phyloP scores from a whole-genome alignment of 2,797 vertebrate genomes.

The Cottoperca gobio region DNA sequence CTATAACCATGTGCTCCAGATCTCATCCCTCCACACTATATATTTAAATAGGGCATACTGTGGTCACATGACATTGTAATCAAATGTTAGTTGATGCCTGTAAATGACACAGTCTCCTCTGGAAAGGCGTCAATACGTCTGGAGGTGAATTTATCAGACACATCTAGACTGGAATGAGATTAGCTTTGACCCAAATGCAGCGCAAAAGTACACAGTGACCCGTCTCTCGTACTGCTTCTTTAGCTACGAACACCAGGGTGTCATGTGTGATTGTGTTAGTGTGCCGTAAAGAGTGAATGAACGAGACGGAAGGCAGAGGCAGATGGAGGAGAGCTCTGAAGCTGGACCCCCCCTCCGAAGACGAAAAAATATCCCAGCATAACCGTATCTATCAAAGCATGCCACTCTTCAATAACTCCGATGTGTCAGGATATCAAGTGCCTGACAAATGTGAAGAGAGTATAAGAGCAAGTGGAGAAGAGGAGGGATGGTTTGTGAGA shows the following conservation, averaged over 20 bases:
- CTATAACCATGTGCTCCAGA: background rate
- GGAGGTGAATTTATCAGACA: slow-evolving; percentile 75
- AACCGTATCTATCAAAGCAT: slow-evolving; percentile 52
- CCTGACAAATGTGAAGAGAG: slow-evolving; percentile 49
- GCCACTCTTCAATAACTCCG: slow-evolving; percentile 47
- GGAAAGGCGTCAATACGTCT: slow-evolving; percentile 68
- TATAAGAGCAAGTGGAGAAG: slow-evolving; percentile 30
- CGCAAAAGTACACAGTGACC: slow-evolving; percentile 36
- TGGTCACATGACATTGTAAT: slow-evolving; percentile 27
- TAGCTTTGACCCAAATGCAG: slow-evolving; percentile 58
- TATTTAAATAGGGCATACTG: background rate
- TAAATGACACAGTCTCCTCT: slow-evolving; percentile 62
- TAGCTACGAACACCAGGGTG: slow-evolving; percentile 1
- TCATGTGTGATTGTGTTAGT: background rate
- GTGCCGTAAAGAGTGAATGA: background rate
- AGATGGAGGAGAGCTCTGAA: slow-evolving; percentile 8
- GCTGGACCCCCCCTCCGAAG: slow-evolving; percentile 28
- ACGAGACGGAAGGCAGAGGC: background rate
- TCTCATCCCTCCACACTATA: background rate
- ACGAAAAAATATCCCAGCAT: slow-evolving; percentile 56
- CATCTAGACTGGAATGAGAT: slow-evolving; percentile 56
- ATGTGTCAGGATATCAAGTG: slow-evolving; percentile 56
- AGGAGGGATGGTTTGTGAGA: slow-evolving; percentile 26
- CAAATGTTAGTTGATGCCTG: slow-evolving; percentile 17
- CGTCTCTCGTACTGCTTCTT: slow-evolving; percentile 15